phyloP scores from a whole-genome alignment of 2,113 vertebrate genomes.

The Pipa parva region DNA sequence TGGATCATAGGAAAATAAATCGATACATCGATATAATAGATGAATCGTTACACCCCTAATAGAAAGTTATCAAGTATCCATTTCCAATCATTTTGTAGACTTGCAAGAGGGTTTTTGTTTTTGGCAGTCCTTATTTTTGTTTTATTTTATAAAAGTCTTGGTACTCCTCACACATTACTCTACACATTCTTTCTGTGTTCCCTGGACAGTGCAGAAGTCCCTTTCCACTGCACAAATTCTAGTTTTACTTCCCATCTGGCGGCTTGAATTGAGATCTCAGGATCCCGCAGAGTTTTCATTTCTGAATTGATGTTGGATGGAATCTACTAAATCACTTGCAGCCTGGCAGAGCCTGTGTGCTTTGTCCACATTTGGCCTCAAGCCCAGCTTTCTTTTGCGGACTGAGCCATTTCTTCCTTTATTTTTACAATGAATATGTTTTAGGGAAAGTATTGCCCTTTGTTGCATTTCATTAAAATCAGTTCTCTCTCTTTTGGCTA shows the following conservation, averaged over 20 bases:
- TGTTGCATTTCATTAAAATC: slow-evolving; percentile 1
- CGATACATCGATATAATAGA: no score
- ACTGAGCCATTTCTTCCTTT: not conserved
- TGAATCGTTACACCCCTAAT: no score
- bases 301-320: slow-evolving; percentile 10
- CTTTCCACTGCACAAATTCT: not conserved
- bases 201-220: not conserved
- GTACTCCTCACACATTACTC: slow-evolving; percentile 5
- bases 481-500: not conserved
- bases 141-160: not conserved
- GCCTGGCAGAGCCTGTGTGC: slow-evolving; percentile 11
- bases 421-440: slow-evolving; percentile 33
- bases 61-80: no score
- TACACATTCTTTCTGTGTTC: slow-evolving; percentile 14
- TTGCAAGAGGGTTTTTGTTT: no score
- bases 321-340: slow-evolving; percentile 26
- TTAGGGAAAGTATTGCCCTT: slow-evolving; percentile 12
- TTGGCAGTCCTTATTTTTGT: not conserved
- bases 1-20: no score
- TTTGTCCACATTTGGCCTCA: slow-evolving; percentile 1
- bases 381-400: slow-evolving; percentile 19
- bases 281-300: slow-evolving; percentile 22
- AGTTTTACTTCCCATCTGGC: slow-evolving; percentile 20
- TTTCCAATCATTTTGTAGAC: no score
- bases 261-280: slow-evolving; percentile 8